Base-by-base conservation (phyloP, 2,113 vertebrate species). In the Epinephelus lanceolatus region DNA sequence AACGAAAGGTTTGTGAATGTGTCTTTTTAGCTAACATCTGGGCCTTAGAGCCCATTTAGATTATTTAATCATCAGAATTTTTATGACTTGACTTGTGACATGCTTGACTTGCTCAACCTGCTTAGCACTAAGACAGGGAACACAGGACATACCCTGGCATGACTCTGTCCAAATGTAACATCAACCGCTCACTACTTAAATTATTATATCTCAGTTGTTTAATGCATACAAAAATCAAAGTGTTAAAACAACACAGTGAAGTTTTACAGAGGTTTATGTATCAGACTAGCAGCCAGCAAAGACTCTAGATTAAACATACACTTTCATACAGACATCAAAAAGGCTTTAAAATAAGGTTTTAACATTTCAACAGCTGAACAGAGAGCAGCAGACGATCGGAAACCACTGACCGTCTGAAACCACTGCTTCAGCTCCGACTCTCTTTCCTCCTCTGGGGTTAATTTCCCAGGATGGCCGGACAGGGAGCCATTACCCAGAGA, bases 401-500 rank as follows among this genome's bases (percentile, higher is more conserved):
- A 75, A 65, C 19, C 60, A 37, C 25, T 47, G 47, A 19, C 1
- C 1, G 42, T 52, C 19, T 61, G 66, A 9, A 60, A 37, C 45
- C 60, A 47, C 27, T 27, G 25, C 57, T 33, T 66, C 18, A 75
- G 33, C 63, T 76, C 62, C 33, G 42, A n/a, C 5, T 45, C 56
- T 56, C 5, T 52, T 73, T 66, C 56, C 51, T 68, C 73, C 55
- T 71, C 57, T 49, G 79, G 59, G 75, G 0, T 63, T 70, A 19
- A 68, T 78, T 74, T 68, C 15, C 10, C 25, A 60, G 19, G 51
- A 75, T 62, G 67, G 53, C 53, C 12, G 33, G 59, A 67, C 23
- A 40, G 57, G 55, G 83, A 80, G 52, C 70, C 84, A 84, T 85
- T 70, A 83, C 55, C 13, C 67, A 37, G 75, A 88, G 78, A 83